Evolutionary conservation across 2,797 vertebrate species (phyloP), one percentile per base, ranked within the genome.

Genomic region (Melanotaenia pygmaea): DNA sequence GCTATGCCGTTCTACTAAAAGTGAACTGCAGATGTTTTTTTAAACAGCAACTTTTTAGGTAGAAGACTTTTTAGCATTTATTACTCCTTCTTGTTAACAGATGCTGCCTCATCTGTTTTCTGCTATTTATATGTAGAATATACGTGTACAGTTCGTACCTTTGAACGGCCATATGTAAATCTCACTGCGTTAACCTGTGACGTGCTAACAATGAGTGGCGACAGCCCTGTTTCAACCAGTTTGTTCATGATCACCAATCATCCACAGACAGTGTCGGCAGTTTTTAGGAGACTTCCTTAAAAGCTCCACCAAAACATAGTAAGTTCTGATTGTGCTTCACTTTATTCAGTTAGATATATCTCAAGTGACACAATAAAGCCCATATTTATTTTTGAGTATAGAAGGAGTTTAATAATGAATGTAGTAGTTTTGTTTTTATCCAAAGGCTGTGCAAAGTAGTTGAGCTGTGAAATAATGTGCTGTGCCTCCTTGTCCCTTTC

Each of bases 401-500:
- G 7, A 24, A 26, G 26, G 37, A 74, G 35, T 81, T 74, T 67
- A 18, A 64, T 34, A 47, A 56, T 57, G 57, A 80, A 59, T 65
- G 56, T 22, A 56, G 22, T 57, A 26, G 63, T 81, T 85, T 80
- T 68, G n/a, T 83, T 83, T 74, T 26, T 60, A 7, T 70, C 83
- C 71, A 61, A 69, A 79, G 77, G 80, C 78, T 66, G 47, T 53
- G 20, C 59, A 78, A 69, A 69, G 13, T 59, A 66, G 82, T 60
- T 72, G 74, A 78, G 72, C 72, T 61, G 61, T 79, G 68, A 64
- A 61, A 28, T 76, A 76, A 83, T 68, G 54, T 3, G 4, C 53
- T 82, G 70, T 67, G 72, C 78, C 76, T 84, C 58, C 63, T 65
- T 67, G 71, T 82, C 69, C 38, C 45, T 74, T 82, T 68, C 57